A percentile compares a stretch with the other conserved stretches of the same genome.
These are phyloP conservation scores for Stomorhina lunata DNA, from an alignment of 2,888 invertebrate species.

Conservation along the genomic window DNA sequence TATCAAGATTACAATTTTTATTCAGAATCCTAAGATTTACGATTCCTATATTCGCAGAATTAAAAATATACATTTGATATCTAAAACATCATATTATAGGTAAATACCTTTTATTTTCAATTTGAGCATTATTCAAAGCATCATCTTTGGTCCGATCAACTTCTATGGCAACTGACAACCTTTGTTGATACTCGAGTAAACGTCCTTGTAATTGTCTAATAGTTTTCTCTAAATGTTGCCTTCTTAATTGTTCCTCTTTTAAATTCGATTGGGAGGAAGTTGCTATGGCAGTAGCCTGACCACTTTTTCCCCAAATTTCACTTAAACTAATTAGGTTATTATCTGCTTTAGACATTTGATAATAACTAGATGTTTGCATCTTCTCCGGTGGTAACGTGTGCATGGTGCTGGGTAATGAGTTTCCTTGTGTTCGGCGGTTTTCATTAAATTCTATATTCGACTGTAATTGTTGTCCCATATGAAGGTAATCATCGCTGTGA, in stretches of 20 bases:
- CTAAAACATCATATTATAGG: conserved; percentile 66
- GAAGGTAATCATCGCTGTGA: conserved; percentile 72
- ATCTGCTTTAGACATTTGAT: conserved; percentile 52
- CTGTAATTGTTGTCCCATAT: conserved; percentile 44
- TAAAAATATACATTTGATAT: not conserved
- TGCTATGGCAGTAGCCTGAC: conserved; percentile 70
- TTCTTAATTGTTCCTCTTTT: conserved; percentile 88
- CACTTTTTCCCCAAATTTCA: conserved; percentile 78
- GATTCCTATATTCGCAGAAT: no score
- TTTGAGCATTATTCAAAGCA: conserved; percentile 84
- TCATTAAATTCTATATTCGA: conserved; percentile 35
- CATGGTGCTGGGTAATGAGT: conserved; percentile 71
- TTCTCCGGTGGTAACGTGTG: conserved; percentile 55
- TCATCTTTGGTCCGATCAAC: conserved; percentile 88
- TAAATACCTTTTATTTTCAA: conserved; percentile 82
- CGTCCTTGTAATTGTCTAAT: conserved; percentile 88
- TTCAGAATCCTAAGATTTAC: no score
- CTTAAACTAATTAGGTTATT: conserved; percentile 77
- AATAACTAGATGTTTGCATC: conserved; percentile 12
- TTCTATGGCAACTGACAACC: conserved; percentile 88
- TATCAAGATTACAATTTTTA: no score
- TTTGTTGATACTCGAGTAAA: conserved; percentile 88
- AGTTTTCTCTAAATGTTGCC: conserved; percentile 88
- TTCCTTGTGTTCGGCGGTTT: conserved; percentile 56
- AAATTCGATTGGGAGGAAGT: conserved; percentile 37